Percentiles rank a stretch among this genome's conserved stretches.
Evolutionary conservation across 2,113 vertebrate genomes (phyloP).

Genomic region (Seriola quinqueradiata): DNA sequence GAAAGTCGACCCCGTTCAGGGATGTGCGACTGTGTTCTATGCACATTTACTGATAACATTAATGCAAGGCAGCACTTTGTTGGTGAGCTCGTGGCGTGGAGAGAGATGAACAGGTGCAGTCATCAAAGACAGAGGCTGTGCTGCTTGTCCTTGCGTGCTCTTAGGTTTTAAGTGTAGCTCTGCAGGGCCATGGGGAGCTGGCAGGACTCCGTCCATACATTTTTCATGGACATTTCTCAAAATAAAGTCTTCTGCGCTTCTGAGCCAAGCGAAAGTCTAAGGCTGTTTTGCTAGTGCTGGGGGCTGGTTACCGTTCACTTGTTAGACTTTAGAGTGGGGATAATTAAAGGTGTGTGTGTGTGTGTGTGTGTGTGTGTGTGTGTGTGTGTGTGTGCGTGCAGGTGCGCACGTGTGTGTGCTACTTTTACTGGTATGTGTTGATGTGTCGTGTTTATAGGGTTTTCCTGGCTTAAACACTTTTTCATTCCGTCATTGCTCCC

Average conservation of each 20-base stretch:
- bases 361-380: conserved; percentile 14
- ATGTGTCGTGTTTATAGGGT: conserved; percentile 5
- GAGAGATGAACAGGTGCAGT: conserved; percentile 41
- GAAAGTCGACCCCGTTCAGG: conserved; percentile 1
- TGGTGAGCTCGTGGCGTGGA: conserved; percentile 3
- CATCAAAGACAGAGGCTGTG: conserved; percentile 52
- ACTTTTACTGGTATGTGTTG: neutral
- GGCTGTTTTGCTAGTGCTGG: conserved; percentile 38
- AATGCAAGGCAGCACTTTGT: conserved; percentile 50
- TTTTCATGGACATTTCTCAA: conserved; percentile 75
- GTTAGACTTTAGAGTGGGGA: conserved; percentile 14
- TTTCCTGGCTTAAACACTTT: conserved; percentile 6
- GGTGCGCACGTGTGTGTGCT: conserved; percentile 11
- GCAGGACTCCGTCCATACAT: conserved; percentile 69
- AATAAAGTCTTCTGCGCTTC: conserved; percentile 64
- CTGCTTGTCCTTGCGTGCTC: conserved; percentile 61
- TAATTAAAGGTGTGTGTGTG: conserved; percentile 4
- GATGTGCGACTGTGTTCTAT: conserved; percentile 1
- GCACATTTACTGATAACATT: conserved; percentile 43
- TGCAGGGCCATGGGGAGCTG: conserved; percentile 31
- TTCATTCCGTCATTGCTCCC: neutral
- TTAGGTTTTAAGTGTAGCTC: conserved; percentile 61
- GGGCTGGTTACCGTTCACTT: conserved; percentile 26
- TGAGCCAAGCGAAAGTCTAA: conserved; percentile 23
- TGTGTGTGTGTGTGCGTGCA: neutral